Conservation (phyloP, 2,888 invertebrate genomes). For the Syrista parreyssii region DNA sequence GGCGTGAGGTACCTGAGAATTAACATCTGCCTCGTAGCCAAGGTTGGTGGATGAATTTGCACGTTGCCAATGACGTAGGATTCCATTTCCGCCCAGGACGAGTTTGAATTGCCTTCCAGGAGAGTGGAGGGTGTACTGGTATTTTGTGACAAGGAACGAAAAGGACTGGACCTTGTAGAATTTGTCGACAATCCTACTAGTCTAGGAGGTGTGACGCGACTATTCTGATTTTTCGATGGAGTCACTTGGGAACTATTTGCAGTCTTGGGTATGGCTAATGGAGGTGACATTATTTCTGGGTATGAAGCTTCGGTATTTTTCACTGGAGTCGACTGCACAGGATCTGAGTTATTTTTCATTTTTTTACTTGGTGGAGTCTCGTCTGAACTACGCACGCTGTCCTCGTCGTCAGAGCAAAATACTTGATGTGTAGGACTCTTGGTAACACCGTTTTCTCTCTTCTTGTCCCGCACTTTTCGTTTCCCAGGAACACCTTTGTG, state of each 20-base stretch:
- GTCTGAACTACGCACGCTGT: conserved; percentile 31
- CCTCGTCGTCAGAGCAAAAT: conserved; percentile 47
- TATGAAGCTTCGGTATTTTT: conserved; percentile 46
- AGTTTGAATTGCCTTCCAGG: conserved; percentile 71
- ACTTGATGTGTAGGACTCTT: conserved; percentile 40
- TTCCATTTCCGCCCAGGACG: conserved; percentile 92
- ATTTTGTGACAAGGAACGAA: conserved; percentile 28
- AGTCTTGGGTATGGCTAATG: conserved; percentile 51
- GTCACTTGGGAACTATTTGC: conserved; percentile 38
- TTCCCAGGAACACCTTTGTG: conserved; percentile 56
- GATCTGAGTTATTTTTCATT: conserved; percentile 40
- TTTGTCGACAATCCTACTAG: conserved; percentile 17
- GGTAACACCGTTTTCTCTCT: conserved; percentile 46
- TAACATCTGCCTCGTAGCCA: conserved; percentile 90
- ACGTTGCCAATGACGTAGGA: conserved; percentile 90
- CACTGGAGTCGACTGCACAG: conserved; percentile 38
- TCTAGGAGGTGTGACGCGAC: conserved; percentile 27
- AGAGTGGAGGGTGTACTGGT: conserved; percentile 32
- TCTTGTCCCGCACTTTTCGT: conserved; percentile 55
- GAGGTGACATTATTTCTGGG: conserved; percentile 64
- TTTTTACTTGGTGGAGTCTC: conserved; percentile 53
- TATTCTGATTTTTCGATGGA: conserved; percentile 26
- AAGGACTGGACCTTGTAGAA: conserved; percentile 28
- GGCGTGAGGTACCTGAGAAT: conserved; percentile 95
- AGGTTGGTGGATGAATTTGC: conserved; percentile 89